Base-by-base conservation (phyloP, 2,113 vertebrate species). In the Cinclus mexicanus region DNA sequence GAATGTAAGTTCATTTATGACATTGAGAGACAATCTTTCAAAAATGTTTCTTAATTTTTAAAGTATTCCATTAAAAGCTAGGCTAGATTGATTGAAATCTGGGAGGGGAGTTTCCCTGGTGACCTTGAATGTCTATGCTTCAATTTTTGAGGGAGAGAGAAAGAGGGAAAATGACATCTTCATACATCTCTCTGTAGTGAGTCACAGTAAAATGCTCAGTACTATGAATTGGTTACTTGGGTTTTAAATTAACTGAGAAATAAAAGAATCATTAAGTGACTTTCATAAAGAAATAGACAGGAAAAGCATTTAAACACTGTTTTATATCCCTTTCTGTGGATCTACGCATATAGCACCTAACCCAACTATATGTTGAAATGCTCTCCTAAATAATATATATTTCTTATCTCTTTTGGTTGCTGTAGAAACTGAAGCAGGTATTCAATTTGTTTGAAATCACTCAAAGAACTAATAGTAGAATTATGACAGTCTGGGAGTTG, bases 241-340 rank as follows among this genome's bases (percentile, higher is more conserved):
- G 18, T 53, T 93, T 96, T 91, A 76, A 91, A 81, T 42, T 70
- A 55, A 70, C 42, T 87, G 89, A 87, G 64, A 84, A 87, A 77
- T 86, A 55, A 60, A 84, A 75, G 35, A 74, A 74, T 12, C 42
- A 60, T 91, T 87, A 87, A 64, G 26, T 79, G 24, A 46, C 23
- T 85, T 91, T 16, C 22, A 53, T 55, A 67, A 82, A 65, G 65
- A 74, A 52, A 29, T 22, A 53, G 24, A 63, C 7, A 35, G 75
- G 53, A 72, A 91, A 83, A 63, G 39, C 23, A 49, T 82, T 93
- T 89, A 76, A 47, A 39, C 26, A 31, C 2, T 29, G 16, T 68
- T 8, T 61, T 71, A 22, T 29, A 35, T 41, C 79, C 11, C 9
- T 71, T 72, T 79, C 14, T 78, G n/a, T 82, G 28, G 15, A 41